phyloP scores from a whole-genome alignment of 2,113 vertebrate genomes.

The Tragelaphus buxtoni region DNA sequence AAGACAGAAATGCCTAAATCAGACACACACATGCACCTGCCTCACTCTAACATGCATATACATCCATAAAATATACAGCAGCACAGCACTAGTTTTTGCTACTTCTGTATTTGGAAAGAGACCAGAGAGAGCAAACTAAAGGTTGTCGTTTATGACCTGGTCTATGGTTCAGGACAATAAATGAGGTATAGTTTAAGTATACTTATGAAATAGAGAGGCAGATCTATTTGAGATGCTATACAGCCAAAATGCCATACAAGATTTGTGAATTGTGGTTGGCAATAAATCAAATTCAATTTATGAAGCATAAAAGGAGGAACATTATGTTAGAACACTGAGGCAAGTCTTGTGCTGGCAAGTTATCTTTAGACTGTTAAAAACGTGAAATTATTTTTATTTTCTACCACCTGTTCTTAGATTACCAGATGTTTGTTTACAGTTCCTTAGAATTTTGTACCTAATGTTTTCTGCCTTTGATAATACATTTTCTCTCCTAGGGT shows the following conservation, averaged over 20 bases:
- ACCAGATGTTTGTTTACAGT: background rate
- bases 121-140: background rate
- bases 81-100: background rate
- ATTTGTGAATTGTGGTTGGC: background rate
- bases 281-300: constrained; percentile 25
- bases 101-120: constrained; percentile 15
- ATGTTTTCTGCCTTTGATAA: background rate
- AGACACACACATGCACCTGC: background rate
- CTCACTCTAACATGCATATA: background rate
- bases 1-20: constrained; percentile 34
- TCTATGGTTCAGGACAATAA: background rate
- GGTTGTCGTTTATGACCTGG: background rate
- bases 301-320: background rate
- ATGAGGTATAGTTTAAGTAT: background rate
- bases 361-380: background rate
- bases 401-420: background rate
- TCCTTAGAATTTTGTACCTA: background rate
- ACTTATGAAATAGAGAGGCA: background rate
- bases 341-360: background rate
- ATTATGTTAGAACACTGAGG: background rate
- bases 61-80: background rate
- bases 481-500: background rate
- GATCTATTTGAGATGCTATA: background rate
- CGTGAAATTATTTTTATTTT: background rate
- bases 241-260: background rate